Evolutionary conservation across 2,797 vertebrate species (phyloP).

Genomic region (Rhinogobio ventralis): DNA sequence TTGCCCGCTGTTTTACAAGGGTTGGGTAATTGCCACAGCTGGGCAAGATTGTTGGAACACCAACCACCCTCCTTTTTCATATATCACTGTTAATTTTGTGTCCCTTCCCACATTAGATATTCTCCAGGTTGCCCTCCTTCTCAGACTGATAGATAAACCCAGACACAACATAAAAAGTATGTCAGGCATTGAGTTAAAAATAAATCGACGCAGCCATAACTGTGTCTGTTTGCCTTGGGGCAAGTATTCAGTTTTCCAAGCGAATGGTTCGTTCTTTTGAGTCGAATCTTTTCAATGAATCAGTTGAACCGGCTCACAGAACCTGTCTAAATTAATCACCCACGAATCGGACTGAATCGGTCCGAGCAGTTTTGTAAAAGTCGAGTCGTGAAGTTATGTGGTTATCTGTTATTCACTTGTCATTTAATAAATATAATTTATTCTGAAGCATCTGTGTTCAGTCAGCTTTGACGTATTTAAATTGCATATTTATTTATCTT

Average conservation of each 20-base stretch:
- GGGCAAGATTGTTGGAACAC: conserved; percentile 52
- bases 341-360: neutral
- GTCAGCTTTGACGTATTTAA: too few relatives aligned
- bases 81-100: conserved; percentile 45
- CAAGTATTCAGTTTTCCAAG: neutral
- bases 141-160: conserved; percentile 30
- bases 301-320: neutral
- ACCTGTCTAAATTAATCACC: neutral
- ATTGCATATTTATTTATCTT: too few relatives aligned
- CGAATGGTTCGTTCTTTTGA: neutral
- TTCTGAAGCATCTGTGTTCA: too few relatives aligned
- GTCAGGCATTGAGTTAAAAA: neutral
- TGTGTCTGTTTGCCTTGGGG: neutral
- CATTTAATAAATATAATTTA: too few relatives aligned
- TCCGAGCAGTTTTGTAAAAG: neutral
- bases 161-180: conserved; percentile 19
- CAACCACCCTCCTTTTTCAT: conserved; percentile 52
- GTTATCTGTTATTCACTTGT: too few relatives aligned
- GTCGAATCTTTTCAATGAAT: neutral
- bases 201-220: neutral
- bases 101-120: conserved; percentile 67
- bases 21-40: conserved; percentile 61
- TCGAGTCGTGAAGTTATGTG: too few relatives aligned
- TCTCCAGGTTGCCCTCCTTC: neutral
- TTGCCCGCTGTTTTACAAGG: conserved; percentile 13